These are phyloP conservation scores for Pelusios castaneus DNA, from an alignment of 2,113 vertebrate genomes.

Conservation along the genomic window DNA sequence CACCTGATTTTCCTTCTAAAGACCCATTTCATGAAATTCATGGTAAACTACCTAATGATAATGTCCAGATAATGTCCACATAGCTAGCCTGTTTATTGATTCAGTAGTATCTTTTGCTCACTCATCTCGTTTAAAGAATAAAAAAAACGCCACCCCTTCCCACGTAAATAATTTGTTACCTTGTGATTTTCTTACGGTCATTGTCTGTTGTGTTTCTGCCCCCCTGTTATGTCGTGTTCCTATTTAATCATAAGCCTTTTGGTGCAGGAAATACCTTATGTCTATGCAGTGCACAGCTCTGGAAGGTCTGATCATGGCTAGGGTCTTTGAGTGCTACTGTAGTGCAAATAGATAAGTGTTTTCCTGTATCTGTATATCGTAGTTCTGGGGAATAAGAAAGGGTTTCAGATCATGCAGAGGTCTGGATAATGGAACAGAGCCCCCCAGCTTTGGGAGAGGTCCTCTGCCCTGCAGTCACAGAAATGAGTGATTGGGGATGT, in stretches of 20 bases:
- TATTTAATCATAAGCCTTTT: not conserved
- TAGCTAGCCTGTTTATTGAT: not conserved
- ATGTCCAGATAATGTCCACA: not conserved
- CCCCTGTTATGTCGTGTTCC: not conserved
- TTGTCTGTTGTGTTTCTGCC: not conserved
- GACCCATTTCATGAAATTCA: not conserved
- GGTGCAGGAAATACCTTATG: not conserved
- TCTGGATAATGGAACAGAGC: not conserved
- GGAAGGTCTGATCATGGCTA: accelerated
- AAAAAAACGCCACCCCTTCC: not conserved
- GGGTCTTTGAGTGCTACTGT: not conserved
- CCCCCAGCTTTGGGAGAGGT: not conserved
- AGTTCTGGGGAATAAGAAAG: not conserved
- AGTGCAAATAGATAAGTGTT: not conserved
- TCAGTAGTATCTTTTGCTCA: not conserved
- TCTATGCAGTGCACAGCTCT: not conserved
- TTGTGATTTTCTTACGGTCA: not conserved
- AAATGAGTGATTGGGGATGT: not conserved
- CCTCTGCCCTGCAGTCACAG: not conserved
- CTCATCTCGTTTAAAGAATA: not conserved
- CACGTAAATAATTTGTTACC: not conserved
- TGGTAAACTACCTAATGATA: not conserved
- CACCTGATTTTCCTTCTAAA: not conserved
- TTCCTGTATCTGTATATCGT: not conserved
- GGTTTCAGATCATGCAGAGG: not conserved